Base-by-base conservation (phyloP, 2,888 invertebrate genomes). In the Cyrtodaria siliqua region DNA sequence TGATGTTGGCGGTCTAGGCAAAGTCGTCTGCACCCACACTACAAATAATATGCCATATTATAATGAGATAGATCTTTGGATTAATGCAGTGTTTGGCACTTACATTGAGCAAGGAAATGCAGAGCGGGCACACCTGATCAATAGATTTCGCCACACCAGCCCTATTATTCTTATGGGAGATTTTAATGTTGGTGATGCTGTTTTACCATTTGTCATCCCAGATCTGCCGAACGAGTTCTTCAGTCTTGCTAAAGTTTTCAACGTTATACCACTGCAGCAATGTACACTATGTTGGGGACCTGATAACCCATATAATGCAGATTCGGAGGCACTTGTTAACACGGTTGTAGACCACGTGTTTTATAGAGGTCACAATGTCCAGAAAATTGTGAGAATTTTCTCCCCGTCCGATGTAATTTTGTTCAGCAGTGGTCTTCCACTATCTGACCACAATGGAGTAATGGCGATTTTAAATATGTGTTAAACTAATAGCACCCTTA, bases 401-500 rank as follows among this genome's bases (percentile, higher is more conserved):
- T 61, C 55, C n/a, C 70, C 70, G 3, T 14, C 14, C 6, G 56
- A 66, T 16, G 61, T 52, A 16, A 33, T 52, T 0, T 26, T 75
- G 23, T 12, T 38, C 12, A 56, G 49, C 24, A 29, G 42, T n/a
- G 47, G 47, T n/a, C 27, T 75, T 23, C 69, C 75, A 0, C n/a
- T 76, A 20, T 76, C 75, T 3, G 47, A 70, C 14, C 75, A 76
- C 26, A 67, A 66, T 29, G 75, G 75, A 2, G 75, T 76, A 9
- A 70, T 70, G 70, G 44, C 66, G 33, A n/a, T n/a, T n/a, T n/a
- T n/a, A n/a, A n/a, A n/a, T n/a, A n/a, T n/a, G n/a, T n/a, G n/a
- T n/a, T n/a, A n/a, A n/a, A n/a, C n/a, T n/a, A n/a, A n/a, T n/a
- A n/a, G n/a, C n/a, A n/a, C n/a, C n/a, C n/a, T n/a, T n/a, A n/a